Percentiles rank a stretch among this genome's conserved stretches.
phyloP scores from a whole-genome alignment of 2,888 invertebrate genomes.

The Ectropis crepuscularia region DNA sequence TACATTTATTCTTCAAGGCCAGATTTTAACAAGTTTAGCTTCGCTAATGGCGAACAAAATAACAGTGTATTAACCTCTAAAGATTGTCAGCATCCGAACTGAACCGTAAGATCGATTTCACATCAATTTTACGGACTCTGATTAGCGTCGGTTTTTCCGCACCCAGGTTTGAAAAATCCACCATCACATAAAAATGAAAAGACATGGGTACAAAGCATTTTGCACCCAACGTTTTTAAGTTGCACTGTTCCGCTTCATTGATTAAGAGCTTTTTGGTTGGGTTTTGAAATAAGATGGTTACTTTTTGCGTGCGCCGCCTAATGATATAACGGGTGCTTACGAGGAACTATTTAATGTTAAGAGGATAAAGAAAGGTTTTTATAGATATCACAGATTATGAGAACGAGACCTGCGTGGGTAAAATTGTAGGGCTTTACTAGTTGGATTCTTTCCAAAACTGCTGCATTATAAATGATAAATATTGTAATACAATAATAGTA shows the following conservation, averaged over 20 bases:
- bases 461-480: too few species aligned
- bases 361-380: too few species aligned
- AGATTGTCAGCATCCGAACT: slow-evolving; percentile 54
- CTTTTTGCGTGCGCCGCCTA: not conserved
- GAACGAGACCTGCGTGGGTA: too few species aligned
- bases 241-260: slow-evolving; percentile 20
- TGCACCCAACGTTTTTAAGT: slow-evolving; percentile 19
- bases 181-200: slow-evolving; percentile 38
- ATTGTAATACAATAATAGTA: too few species aligned
- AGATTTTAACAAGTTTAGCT: slow-evolving; percentile 18
- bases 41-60: slow-evolving; percentile 13
- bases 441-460: too few species aligned
- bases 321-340: not conserved
- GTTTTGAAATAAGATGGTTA: slow-evolving; percentile 23
- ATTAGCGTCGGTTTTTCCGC: slow-evolving; percentile 45
- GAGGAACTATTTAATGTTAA: too few species aligned
- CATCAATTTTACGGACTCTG: slow-evolving; percentile 51
- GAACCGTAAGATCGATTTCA: slow-evolving; percentile 71
- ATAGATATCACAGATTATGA: too few species aligned
- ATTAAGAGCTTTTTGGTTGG: slow-evolving; percentile 42
- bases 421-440: too few species aligned
- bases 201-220: slow-evolving; percentile 21
- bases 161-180: slow-evolving; percentile 37
- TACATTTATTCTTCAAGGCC: not conserved
- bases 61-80: slow-evolving; percentile 46